Evolutionary conservation across 1,140 invertebrate genomes (phyloP), one percentile per base, ranked within the genome.

Genomic region (Rhagoletis zephyria): DNA sequence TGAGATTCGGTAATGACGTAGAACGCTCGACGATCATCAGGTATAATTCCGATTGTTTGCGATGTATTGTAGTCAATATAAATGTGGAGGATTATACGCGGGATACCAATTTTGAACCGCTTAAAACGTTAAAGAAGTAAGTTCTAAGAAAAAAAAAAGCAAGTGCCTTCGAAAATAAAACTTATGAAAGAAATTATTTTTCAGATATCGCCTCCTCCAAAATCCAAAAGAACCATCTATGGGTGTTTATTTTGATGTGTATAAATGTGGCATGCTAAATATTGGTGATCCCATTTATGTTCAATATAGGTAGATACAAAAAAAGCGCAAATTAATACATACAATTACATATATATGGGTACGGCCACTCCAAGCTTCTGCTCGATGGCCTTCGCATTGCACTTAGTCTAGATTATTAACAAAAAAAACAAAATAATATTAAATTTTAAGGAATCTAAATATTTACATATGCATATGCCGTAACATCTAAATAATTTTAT

Each of bases 61-160:
- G 93, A 86, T 95, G 94, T 89, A 93, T 94, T 40, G 90, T 95
- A 12, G 94, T 94, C 0, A 95, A 94, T 4, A 89, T 95, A 6
- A 90, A 95, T 93, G 94, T 94, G 6, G 93, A 94, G 86, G 94
- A 93, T 3, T 94, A 93, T 2, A 87, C 88, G 10, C 94, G 94
- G 88, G 89, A 93, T 90, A 81, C 90, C 0, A 92, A 94, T 60
- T 88, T 90, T 3, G 94, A 95, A 70, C 95, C 95, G 3, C 88
- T 95, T 2, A 94, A 93, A 63, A 94, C 94, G 7, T 89, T 95
- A 4, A 89, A 88, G 30, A 88, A 64, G 87, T 89, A 88, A 86
- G 59, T 86, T 30, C 30, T 30, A 30, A 30, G 30, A 30, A 30
- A 30, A 30, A 30, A 30, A 30, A 1, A 30, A 30, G 30, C 30